Evolutionary conservation across 2,113 vertebrate genomes (phyloP).

Genomic region (Microcebus ravelobensis): DNA sequence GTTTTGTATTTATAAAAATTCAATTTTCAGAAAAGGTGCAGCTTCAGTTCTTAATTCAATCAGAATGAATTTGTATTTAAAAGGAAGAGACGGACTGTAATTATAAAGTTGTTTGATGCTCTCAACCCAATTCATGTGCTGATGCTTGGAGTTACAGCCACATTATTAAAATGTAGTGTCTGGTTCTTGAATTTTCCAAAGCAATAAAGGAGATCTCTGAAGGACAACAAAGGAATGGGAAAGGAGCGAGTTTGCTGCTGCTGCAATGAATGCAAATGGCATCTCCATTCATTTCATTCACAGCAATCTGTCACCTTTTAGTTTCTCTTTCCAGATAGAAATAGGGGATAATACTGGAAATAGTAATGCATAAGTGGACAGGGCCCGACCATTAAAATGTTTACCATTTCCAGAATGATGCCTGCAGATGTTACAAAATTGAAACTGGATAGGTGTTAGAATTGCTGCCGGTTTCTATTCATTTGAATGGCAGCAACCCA

Average conservation of each 20-base stretch:
- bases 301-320: conserved; percentile 85
- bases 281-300: conserved; percentile 78
- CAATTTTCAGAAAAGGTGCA: conserved; percentile 51
- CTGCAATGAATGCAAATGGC: conserved; percentile 83
- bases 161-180: conserved; percentile 67
- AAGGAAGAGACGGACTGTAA: conserved; percentile 60
- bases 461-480: conserved; percentile 86
- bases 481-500: conserved; percentile 85
- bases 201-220: conserved; percentile 70
- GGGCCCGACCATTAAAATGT: conserved; percentile 86
- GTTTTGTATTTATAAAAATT: conserved; percentile 36
- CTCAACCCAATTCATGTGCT: conserved; percentile 40
- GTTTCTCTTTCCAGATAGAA: conserved; percentile 80
- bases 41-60: conserved; percentile 72
- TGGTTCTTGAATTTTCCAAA: conserved; percentile 74
- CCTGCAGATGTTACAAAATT: conserved; percentile 86
- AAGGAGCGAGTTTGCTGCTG: conserved; percentile 53
- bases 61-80: conserved; percentile 70
- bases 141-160: conserved; percentile 37
- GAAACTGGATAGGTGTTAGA: conserved; percentile 85
- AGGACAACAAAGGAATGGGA: conserved; percentile 76
- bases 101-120: conserved; percentile 66
- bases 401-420: conserved; percentile 84
- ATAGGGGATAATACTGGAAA: conserved; percentile 82
- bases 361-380: conserved; percentile 83